Evolutionary conservation across 1,140 invertebrate genomes (phyloP).

Genomic region (Lutraria rhynchaena): DNA sequence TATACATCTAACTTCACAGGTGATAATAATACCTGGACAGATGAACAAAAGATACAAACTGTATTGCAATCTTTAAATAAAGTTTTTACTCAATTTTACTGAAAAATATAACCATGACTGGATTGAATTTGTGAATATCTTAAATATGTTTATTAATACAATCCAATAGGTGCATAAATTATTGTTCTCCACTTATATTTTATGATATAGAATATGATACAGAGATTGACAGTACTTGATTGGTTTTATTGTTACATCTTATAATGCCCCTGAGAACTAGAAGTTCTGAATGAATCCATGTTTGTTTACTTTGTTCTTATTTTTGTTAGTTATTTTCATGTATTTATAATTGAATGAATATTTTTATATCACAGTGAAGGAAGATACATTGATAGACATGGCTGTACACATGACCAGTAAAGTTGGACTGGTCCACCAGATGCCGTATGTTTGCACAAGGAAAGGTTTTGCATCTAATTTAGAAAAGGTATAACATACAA

Average conservation of each 20-base stretch:
- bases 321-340: no score
- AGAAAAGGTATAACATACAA: constrained; percentile 95
- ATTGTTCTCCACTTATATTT: background rate
- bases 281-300: no score
- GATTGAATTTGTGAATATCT: no score
- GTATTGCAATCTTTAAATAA: no score
- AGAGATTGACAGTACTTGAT: background rate
- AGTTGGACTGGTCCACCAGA: constrained; percentile 98
- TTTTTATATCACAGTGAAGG: constrained; percentile 88
- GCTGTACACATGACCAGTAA: constrained; percentile 93
- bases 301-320: no score
- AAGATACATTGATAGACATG: constrained; percentile 98
- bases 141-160: no score
- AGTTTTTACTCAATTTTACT: no score
- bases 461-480: constrained; percentile 96
- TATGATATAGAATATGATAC: background rate
- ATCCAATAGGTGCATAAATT: constrained; percentile 3
- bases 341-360: background rate
- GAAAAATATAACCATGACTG: no score
- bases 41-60: no score
- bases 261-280: background rate
- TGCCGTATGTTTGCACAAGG: constrained; percentile 97
- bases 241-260: background rate
- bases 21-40: no score
- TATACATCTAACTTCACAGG: no score